Percentiles rank a stretch among this genome's conserved stretches.
phyloP scores from a whole-genome alignment of 2,113 vertebrate genomes.

The Paracanthobrama guichenoti region DNA sequence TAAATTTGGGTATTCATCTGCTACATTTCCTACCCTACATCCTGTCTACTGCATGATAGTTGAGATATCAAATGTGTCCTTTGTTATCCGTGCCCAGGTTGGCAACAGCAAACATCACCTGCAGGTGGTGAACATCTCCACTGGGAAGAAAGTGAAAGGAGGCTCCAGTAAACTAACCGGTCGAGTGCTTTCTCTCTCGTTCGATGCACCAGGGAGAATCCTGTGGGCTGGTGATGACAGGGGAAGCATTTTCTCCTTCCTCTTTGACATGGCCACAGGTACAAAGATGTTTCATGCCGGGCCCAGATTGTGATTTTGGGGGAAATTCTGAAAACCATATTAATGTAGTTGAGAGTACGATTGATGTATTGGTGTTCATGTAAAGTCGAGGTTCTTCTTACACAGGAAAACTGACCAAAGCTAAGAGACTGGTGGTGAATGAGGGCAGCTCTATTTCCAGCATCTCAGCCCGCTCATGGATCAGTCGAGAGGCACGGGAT shows the following conservation, averaged over 20 bases:
- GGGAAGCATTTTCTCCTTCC: constrained; percentile 91
- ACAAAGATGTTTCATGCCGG: background rate
- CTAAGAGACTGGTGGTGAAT: constrained; percentile 88
- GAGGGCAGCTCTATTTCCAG: constrained; percentile 90
- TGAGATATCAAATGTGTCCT: background rate
- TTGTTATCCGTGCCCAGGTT: constrained; percentile 72
- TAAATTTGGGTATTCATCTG: background rate
- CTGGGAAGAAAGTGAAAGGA: constrained; percentile 90
- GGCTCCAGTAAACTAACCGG: constrained; percentile 90
- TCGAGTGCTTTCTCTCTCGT: constrained; percentile 87
- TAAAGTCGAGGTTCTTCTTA: background rate
- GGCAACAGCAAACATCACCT: constrained; percentile 90
- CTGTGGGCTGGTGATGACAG: constrained; percentile 92
- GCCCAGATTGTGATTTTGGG: too few species aligned
- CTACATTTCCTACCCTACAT: background rate
- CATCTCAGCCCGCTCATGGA: constrained; percentile 91
- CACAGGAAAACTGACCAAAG: constrained; percentile 91
- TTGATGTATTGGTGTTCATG: constrained; percentile 18
- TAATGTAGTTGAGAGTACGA: too few species aligned
- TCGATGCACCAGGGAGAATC: constrained; percentile 88
- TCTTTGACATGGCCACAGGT: constrained; percentile 95
- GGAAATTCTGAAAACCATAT: too few species aligned
- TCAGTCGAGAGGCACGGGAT: constrained; percentile 90
- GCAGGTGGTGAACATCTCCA: constrained; percentile 93
- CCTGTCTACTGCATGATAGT: background rate